Conservation (phyloP, 53 echinoderm and acorn worm genomes). For the Crossaster papposus region DNA sequence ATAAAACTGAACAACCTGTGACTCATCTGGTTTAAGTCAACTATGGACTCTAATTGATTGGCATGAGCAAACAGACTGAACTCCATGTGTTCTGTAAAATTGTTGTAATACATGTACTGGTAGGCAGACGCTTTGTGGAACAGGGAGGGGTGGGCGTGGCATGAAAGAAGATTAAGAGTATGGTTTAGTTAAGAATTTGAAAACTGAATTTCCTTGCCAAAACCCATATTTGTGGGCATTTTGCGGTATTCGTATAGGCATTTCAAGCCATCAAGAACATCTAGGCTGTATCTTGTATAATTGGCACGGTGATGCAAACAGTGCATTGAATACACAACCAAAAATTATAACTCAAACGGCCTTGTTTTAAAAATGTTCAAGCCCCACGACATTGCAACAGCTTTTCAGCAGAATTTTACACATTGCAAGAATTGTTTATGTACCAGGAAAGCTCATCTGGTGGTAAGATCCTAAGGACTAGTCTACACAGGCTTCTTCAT, state of each 20-base stretch:
- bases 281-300: no score
- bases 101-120: neutral
- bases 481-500: neutral
- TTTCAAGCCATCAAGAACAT: no score
- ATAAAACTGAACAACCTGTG: neutral
- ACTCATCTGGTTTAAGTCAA: constrained; percentile 7
- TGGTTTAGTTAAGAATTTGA: no score
- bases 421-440: neutral
- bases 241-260: no score
- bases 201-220: no score
- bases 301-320: no score
- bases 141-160: neutral
- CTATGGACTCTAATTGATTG: neutral
- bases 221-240: no score
- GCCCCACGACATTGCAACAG: neutral
- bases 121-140: neutral
- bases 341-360: neutral
- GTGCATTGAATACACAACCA: no score
- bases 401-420: neutral
- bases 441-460: neutral
- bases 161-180: neutral
- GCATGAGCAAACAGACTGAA: neutral
- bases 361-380: neutral
- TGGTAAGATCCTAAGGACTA: neutral
- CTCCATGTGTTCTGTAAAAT: neutral